phyloP scores from a whole-genome alignment of 2,888 invertebrate genomes.

The Cephus pulcher region DNA sequence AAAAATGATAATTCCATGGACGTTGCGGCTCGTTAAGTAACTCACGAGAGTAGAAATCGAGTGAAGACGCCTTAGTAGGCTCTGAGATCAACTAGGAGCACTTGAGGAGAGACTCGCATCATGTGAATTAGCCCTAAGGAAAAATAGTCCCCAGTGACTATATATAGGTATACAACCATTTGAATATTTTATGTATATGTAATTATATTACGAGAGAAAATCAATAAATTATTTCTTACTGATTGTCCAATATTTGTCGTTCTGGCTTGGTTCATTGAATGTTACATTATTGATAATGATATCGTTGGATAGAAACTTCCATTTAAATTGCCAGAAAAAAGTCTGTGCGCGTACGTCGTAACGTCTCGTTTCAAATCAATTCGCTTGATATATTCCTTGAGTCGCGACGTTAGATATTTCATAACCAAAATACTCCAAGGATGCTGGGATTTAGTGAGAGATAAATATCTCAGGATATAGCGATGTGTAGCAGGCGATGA shows the following conservation, averaged over 20 bases:
- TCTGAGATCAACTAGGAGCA: neutral
- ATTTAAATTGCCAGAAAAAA: no score
- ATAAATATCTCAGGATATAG: neutral
- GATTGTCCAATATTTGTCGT: no score
- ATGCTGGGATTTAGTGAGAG: neutral
- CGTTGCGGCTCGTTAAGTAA: neutral
- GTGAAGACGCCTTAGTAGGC: neutral
- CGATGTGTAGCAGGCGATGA: neutral
- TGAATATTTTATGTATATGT: neutral
- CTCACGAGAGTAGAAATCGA: neutral
- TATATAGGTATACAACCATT: neutral
- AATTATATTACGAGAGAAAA: neutral
- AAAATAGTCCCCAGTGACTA: neutral
- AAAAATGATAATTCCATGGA: constrained; percentile 4
- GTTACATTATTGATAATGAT: no score
- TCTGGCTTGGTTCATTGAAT: no score
- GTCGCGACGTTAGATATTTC: no score
- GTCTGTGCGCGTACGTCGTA: no score
- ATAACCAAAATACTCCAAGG: no score
- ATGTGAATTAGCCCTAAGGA: neutral
- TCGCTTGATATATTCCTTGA: no score
- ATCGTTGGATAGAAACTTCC: no score
- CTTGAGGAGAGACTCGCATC: neutral
- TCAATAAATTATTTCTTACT: neutral
- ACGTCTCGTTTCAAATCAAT: no score